These are phyloP conservation scores for Diorhabda sublineata DNA, from an alignment of 1,140 invertebrate genomes.

Conservation along the genomic window DNA sequence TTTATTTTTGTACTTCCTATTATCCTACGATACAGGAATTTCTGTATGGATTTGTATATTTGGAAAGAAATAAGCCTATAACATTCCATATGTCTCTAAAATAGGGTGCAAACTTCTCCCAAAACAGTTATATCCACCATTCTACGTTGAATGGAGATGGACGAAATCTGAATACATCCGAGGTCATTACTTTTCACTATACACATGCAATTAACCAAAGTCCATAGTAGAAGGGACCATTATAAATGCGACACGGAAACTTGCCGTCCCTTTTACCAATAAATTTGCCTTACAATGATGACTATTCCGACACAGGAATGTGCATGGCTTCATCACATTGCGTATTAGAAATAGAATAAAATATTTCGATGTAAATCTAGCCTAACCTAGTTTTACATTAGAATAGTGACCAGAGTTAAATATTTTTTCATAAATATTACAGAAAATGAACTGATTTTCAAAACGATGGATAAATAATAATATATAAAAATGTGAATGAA, in stretches of 20 bases:
- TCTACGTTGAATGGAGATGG: background rate
- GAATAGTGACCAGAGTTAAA: background rate
- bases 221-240: conserved; percentile 1
- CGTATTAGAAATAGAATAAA: background rate
- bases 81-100: background rate
- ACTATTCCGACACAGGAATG: background rate
- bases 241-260: conserved; percentile 1
- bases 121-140: background rate
- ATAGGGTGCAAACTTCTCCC: background rate
- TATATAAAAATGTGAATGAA: too few species aligned
- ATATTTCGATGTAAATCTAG: background rate
- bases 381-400: background rate
- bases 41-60: background rate
- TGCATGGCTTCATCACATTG: background rate
- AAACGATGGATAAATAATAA: too few species aligned
- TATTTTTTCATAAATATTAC: too few species aligned
- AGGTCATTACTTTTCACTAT: background rate
- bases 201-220: conserved; percentile 2
- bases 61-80: background rate
- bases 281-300: conserved; percentile 2
- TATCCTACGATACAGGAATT: too few species aligned
- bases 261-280: background rate
- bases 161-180: conserved; percentile 2
- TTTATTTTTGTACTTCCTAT: too few species aligned
- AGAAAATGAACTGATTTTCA: too few species aligned